phyloP scores from a whole-genome alignment of 53 echinoderm and acorn worm species.

The Henricia sp. region DNA sequence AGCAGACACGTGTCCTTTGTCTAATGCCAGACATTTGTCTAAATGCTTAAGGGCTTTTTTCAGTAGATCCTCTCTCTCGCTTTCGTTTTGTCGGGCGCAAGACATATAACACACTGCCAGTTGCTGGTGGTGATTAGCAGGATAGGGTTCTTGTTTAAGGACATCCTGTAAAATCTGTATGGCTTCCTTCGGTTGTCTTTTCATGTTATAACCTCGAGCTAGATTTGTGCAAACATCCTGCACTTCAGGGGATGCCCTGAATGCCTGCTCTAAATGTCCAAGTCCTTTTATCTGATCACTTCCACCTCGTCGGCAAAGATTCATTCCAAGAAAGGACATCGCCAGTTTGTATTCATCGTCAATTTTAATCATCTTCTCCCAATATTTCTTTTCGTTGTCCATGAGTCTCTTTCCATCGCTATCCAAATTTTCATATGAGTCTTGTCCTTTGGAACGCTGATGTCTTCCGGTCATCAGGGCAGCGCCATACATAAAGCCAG shows the following conservation, averaged over 20 bases:
- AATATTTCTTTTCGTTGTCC: slow-evolving; percentile 16
- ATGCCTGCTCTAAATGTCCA: background rate
- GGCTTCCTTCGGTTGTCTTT: background rate
- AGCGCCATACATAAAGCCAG: slow-evolving; percentile 13
- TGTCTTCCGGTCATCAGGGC: slow-evolving; percentile 1
- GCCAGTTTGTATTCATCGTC: slow-evolving; percentile 10
- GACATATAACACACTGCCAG: slow-evolving; percentile 9
- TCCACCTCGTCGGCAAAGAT: background rate
- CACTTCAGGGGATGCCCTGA: background rate
- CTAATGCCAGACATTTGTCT: background rate
- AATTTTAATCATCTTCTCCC: background rate
- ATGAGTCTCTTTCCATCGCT: background rate
- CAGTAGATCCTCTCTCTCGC: background rate
- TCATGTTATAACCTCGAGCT: background rate
- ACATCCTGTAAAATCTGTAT: background rate
- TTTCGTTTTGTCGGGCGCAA: background rate
- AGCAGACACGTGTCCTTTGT: no score
- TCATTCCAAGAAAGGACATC: slow-evolving; percentile 21
- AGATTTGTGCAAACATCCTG: slow-evolving; percentile 1
- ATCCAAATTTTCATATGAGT: background rate
- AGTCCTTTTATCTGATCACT: background rate
- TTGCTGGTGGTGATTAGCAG: background rate
- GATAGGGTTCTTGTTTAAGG: background rate
- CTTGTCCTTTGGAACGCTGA: background rate
- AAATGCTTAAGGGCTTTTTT: background rate